These are phyloP conservation scores for Formica aserva DNA, from an alignment of 2,888 invertebrate species.

Conservation along the genomic window DNA sequence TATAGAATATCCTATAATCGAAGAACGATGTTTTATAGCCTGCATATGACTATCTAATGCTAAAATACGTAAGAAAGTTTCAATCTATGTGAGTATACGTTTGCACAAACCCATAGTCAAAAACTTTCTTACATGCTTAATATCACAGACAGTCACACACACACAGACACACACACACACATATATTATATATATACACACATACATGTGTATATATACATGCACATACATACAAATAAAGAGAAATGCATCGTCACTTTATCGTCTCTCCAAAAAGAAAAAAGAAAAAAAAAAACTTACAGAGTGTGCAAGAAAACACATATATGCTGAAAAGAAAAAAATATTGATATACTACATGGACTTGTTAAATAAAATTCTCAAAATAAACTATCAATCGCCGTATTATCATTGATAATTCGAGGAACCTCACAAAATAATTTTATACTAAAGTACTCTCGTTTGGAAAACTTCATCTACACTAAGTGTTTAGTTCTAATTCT, in stretches of 20 bases:
- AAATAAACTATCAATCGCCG: conserved; percentile 8
- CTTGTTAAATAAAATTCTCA: conserved; percentile 26
- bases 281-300: neutral
- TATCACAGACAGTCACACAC: conserved; percentile 1
- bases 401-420: neutral
- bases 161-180: neutral
- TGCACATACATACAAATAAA: conserved; percentile 36
- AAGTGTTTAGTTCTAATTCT: neutral
- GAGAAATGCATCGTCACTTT: conserved; percentile 61
- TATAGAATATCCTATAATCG: conserved; percentile 2
- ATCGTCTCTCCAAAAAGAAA: conserved; percentile 19
- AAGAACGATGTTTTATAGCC: neutral
- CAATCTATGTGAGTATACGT: neutral
- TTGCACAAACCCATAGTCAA: neutral
- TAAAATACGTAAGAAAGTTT: conserved; percentile 66
- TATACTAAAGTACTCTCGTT: neutral
- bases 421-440: neutral
- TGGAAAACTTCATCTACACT: neutral
- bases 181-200: neutral
- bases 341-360: neutral
- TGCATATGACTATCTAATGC: conserved; percentile 55
- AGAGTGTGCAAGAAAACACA: neutral
- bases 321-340: neutral
- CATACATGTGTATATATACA: conserved; percentile 7
- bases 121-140: neutral